phyloP scores from a whole-genome alignment of 2,113 vertebrate species.

The Malurus elegans region DNA sequence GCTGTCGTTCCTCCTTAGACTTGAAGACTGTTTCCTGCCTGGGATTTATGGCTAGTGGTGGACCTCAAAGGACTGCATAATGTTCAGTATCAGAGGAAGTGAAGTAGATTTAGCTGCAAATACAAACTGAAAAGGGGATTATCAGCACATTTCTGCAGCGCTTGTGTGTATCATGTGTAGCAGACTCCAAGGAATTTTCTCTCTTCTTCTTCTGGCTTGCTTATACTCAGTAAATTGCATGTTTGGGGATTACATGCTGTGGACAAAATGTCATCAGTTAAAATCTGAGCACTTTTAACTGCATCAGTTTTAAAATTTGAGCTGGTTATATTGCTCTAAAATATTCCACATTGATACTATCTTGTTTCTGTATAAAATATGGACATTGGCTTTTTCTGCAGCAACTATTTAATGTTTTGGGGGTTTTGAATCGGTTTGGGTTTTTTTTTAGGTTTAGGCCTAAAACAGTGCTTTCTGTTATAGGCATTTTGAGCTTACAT shows the following conservation, averaged over 20 bases:
- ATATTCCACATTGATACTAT: neutral
- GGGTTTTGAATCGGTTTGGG: neutral
- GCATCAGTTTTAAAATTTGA: neutral
- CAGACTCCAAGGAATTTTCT: neutral
- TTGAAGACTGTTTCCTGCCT: slow-evolving; percentile 58
- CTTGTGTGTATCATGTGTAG: neutral
- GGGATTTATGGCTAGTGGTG: slow-evolving; percentile 51
- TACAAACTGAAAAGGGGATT: slow-evolving; percentile 11
- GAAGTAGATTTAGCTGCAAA: neutral
- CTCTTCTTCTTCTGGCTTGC: neutral
- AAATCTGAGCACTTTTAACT: neutral
- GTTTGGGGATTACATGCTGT: neutral
- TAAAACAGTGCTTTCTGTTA: neutral
- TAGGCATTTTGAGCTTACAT: neutral
- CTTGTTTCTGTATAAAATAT: neutral
- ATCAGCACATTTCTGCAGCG: neutral
- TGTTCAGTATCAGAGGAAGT: slow-evolving; percentile 23
- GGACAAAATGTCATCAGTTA: slow-evolving; percentile 24
- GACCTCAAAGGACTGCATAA: slow-evolving; percentile 40
- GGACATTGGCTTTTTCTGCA: neutral
- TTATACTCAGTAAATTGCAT: neutral
- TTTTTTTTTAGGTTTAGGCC: neutral
- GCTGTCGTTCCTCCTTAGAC: slow-evolving; percentile 38
- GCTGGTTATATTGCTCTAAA: neutral
- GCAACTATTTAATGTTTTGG: neutral